Evolutionary conservation across 2,113 vertebrate species (phyloP), one percentile per base, ranked within the genome.

Genomic region (Riparia riparia): DNA sequence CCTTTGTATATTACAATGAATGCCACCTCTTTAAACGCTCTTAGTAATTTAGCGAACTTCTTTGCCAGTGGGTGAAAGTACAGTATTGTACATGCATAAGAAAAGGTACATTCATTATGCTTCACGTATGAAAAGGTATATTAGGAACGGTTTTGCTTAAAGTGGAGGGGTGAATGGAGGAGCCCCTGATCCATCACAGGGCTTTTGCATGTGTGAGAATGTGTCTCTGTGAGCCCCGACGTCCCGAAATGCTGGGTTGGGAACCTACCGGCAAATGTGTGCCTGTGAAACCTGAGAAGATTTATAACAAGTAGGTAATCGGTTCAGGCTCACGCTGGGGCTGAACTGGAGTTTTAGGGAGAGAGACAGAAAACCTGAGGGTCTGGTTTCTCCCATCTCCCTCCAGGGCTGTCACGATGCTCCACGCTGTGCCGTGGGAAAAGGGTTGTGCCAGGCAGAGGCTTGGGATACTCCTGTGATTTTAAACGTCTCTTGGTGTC

Each of bases 241-340:
- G 34, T 93, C 92, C 82, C 93, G 85, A 95, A 92, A 92, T 34
- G 96, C 86, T 58, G 82, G 90, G 56, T 97, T 63, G 83, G 93
- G 95, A 95, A 96, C 94, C 94, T 91, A 92, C 78, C 94, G 92
- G 97, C 96, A 78, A 97, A 96, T 96, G 96, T 94, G 96, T 32
- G 91, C 97, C 97, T 97, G 97, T 98, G 98, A 98, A 98, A 98
- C 96, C 97, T 93, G 98, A 99, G 98, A 97, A 83, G 97, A 96
- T 98, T 98, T 98, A 98, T 98, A 98, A 98, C 98, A 98, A 98
- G 97, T 98, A 98, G 97, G 98, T 98, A 98, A 98, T 97, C 97
- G 96, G 98, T 98, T 97, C 97, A 98, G 97, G 97, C 97, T 98
- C 98, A 96, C 19, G 95, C 96, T 97, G 97, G 83, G 96, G 90